Evolutionary conservation across 2,888 invertebrate species (phyloP), one percentile per base, ranked within the genome.

Genomic region (Latrodectus hesperus): DNA sequence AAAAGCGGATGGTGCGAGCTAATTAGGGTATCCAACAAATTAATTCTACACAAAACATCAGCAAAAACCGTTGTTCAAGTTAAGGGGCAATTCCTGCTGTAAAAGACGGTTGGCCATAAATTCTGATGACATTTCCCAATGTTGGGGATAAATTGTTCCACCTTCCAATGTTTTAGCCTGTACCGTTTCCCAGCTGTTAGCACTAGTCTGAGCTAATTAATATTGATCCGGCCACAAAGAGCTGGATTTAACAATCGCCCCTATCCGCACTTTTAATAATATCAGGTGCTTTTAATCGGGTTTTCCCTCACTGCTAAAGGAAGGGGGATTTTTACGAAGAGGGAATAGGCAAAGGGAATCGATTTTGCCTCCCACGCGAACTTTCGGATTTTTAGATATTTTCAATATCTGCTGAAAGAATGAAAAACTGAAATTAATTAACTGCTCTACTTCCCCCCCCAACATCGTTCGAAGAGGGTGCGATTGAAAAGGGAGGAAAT

Each of bases 251-350:
- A 78, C 84, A 84, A 84, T 84, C 64, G 71, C 65, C 70, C 38
- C 72, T 72, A 78, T 78, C 72, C 77, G 26, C 22, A 67, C 67
- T 84, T 84, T 83, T 84, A 78, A 78, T 84, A 84, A 73, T 84
- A 84, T 84, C 84, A 84, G 84, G 73, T 84, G 78, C 78, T 78
- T 78, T 84, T 84, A 84, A 84, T 84, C 78, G 84, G 77, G 84
- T 84, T 84, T 78, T 72, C 84, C 51, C 71, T 71, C 55, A 26
- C 11, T 53, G 74, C 67, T 68, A 67, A 70, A 73, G 73, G 73
- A 74, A 38, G 26, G 76, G 17, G 52, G 51, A 65, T 22, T 53
- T 75, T 17, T 17, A n/a, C 51, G 38, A 51, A 49, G 16, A 65
- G 38, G 38, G 38, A 38, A 38, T 38, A 38, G 16, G 64, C 68